Evolutionary conservation across 2,888 invertebrate species (phyloP), one percentile per base, ranked within the genome.

Genomic region (Pollenia angustigena): DNA sequence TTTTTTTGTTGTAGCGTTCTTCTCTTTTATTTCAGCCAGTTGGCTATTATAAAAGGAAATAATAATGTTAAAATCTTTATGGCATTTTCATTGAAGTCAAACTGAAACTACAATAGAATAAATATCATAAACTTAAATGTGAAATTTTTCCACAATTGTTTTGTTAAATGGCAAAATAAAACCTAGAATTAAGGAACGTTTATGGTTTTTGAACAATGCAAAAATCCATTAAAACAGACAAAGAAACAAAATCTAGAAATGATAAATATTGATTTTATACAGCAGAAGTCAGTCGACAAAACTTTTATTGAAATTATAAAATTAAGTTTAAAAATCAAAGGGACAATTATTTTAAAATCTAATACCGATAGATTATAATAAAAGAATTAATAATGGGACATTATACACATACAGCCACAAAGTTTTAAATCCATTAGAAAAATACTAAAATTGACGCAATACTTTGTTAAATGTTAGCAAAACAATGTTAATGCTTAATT

Each of bases 71-170:
- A 69, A 50, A 58, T 60, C 79, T 60, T 69, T 60, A 69, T 60
- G 69, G 52, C n/a, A 10, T 16, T 66, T 66, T 46, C 46, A 32
- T 50, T 40, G n/a, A n/a, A 48, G 23, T 32, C 50, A 11, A 58
- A 69, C 11, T 60, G 44, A 60, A 71, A 80, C 71, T 80, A 71
- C 60, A 71, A 71, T 62, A 46, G 71, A 80, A 80, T 71, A 80
- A 62, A 71, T 71, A 71, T 62, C 16, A 62, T 71, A 62, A 71
- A 71, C 52, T 44, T 71, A 44, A 80, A 71, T 80, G 62, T 52
- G 60, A 11, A 44, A 12, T 11, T 44, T 48, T 69, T 64, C 10
- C n/a, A 2, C 42, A 16, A 44, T 18, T 54, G 46, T 46, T 80
- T 71, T 16, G 12, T 80, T 60, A 60, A 79, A 79, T 60, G 18